Percentiles rank a stretch among this genome's conserved stretches.
These are phyloP conservation scores for Ips typographus DNA, from an alignment of 1,140 invertebrate species.

Conservation along the genomic window DNA sequence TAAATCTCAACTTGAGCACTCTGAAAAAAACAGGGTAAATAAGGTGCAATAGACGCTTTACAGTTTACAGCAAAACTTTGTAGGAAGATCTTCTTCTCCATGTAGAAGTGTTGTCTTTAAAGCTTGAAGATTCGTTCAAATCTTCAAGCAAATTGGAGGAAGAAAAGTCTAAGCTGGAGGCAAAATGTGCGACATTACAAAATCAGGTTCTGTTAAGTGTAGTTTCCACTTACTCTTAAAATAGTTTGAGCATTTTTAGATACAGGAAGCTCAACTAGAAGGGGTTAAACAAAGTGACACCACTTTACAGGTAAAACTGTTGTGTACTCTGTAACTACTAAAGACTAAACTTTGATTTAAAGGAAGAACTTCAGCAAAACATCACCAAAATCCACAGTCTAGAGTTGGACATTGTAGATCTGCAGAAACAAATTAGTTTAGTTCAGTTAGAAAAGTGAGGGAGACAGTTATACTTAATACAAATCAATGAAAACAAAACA, in stretches of 20 bases:
- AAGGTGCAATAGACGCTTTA: not conserved
- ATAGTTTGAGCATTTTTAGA: too few species aligned
- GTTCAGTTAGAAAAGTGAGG: constrained; percentile 38
- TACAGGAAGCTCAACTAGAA: too few species aligned
- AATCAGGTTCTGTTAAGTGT: not conserved
- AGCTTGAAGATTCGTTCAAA: too few species aligned
- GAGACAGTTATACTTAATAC: not conserved
- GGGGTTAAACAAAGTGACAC: too few species aligned
- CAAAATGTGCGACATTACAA: not conserved
- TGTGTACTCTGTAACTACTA: too few species aligned
- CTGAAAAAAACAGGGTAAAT: constrained; percentile 32
- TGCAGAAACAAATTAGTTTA: constrained; percentile 35
- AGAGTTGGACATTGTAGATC: constrained; percentile 32
- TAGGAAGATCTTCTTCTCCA: too few species aligned
- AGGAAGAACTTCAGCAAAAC: too few species aligned
- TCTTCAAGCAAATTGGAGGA: constrained; percentile 11
- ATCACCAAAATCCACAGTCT: constrained; percentile 24
- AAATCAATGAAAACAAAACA: constrained; percentile 9
- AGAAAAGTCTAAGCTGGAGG: not conserved
- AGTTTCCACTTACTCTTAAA: too few species aligned
- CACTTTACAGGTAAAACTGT: too few species aligned
- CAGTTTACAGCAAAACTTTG: too few species aligned
- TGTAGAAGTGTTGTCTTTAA: too few species aligned
- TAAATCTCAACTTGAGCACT: constrained; percentile 5
- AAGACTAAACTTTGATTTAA: too few species aligned